Conservation (phyloP, 1,140 invertebrate genomes). For the Acromyrmex echinatior region DNA sequence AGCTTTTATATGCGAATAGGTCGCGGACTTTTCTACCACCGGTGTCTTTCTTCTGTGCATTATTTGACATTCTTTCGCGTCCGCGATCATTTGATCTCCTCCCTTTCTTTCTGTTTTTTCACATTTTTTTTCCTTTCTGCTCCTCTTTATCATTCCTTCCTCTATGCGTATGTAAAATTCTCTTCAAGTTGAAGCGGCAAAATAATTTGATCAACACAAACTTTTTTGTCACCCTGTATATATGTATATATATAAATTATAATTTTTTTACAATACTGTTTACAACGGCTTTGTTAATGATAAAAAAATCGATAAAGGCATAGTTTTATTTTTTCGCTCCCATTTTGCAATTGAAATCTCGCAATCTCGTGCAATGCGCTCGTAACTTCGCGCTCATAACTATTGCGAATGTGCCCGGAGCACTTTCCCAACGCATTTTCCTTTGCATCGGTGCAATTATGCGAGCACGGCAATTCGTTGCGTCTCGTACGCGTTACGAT, state of each 20-base stretch:
- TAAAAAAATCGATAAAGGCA: background rate
- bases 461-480: slow-evolving; percentile 36
- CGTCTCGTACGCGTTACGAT: slow-evolving; percentile 38
- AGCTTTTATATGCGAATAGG: slow-evolving; percentile 59
- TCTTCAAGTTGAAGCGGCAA: background rate
- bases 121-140: background rate
- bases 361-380: slow-evolving; percentile 14
- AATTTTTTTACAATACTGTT: background rate
- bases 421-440: slow-evolving; percentile 32
- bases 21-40: slow-evolving; percentile 23
- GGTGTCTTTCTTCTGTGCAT: slow-evolving; percentile 18
- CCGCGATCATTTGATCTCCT: background rate
- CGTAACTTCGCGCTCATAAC: slow-evolving; percentile 36
- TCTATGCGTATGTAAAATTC: background rate
- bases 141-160: slow-evolving; percentile 3
- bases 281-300: background rate
- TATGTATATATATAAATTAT: too few relatives aligned
- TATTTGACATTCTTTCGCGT: slow-evolving; percentile 9
- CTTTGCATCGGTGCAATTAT: slow-evolving; percentile 56
- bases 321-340: slow-evolving; percentile 2
- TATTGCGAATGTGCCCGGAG: slow-evolving; percentile 33
- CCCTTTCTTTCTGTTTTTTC: background rate
- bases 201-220: background rate
- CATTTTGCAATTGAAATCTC: slow-evolving; percentile 29
- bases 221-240: background rate